Percentiles rank a stretch among this genome's conserved stretches.
Conservation (phyloP, 1,140 invertebrate species). For the Heliconius hermathena region DNA sequence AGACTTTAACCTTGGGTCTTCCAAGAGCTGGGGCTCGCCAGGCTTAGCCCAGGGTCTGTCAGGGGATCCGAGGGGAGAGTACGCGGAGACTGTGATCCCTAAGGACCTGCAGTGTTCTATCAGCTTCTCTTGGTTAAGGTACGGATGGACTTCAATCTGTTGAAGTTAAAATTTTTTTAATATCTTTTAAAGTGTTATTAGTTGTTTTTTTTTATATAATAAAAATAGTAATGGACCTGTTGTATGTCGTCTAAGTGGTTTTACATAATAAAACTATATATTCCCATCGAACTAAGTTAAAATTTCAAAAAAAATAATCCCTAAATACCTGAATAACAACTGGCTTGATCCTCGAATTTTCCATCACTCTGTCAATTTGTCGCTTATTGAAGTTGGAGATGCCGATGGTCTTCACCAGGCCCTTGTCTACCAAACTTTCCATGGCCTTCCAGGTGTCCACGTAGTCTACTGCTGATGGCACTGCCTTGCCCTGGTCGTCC, state of each 20-base stretch:
- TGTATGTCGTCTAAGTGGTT: too few species aligned
- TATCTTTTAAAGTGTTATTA: too few species aligned
- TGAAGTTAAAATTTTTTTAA: not conserved
- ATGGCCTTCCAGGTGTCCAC: constrained; percentile 95
- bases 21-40: constrained; percentile 84
- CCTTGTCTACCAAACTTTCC: constrained; percentile 88
- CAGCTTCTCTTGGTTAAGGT: constrained; percentile 85
- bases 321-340: constrained; percentile 87
- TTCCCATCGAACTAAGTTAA: too few species aligned
- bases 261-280: too few species aligned
- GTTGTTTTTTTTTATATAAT: too few species aligned
- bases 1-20: constrained; percentile 84
- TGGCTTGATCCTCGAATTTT: constrained; percentile 87
- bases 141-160: constrained; percentile 87
- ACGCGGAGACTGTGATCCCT: constrained; percentile 84
- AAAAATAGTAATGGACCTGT: too few species aligned
- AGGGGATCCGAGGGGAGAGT: constrained; percentile 85
- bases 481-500: constrained; percentile 82
- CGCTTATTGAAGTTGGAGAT: constrained; percentile 94
- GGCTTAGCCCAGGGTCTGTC: constrained; percentile 86
- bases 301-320: too few species aligned
- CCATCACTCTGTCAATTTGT: constrained; percentile 89
- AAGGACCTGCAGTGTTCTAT: constrained; percentile 82
- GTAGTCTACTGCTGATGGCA: constrained; percentile 86
- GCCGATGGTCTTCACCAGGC: constrained; percentile 90